Percentiles rank a stretch among this genome's conserved stretches.
Conservation (phyloP, 2,888 invertebrate species). For the Biston stratarius region DNA sequence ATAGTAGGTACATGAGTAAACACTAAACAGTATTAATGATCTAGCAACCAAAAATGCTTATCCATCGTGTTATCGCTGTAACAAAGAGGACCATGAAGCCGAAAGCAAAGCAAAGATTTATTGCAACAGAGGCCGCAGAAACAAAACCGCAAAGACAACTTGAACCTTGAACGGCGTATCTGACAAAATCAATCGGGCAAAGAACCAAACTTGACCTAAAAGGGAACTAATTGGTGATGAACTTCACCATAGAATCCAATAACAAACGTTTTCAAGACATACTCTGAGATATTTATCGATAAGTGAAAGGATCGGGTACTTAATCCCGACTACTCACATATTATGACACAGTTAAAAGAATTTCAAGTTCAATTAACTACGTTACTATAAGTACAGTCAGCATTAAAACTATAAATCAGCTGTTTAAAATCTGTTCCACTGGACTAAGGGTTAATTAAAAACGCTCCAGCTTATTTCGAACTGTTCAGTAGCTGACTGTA, state of each 20-base stretch:
- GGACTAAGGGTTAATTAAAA: slow-evolving; percentile 24
- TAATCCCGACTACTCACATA: slow-evolving; percentile 29
- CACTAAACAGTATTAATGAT: slow-evolving; percentile 69
- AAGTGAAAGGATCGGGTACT: slow-evolving; percentile 40
- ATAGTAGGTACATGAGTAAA: slow-evolving; percentile 50
- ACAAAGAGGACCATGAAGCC: slow-evolving; percentile 81
- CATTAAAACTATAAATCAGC: slow-evolving; percentile 24
- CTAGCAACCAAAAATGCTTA: slow-evolving; percentile 72
- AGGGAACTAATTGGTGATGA: slow-evolving; percentile 72
- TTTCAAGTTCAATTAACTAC: slow-evolving; percentile 36
- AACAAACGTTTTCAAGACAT: slow-evolving; percentile 7
- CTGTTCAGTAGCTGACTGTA: slow-evolving; percentile 25
- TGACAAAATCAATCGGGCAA: slow-evolving; percentile 85
- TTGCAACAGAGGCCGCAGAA: slow-evolving; percentile 84
- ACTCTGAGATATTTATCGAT: slow-evolving; percentile 25
- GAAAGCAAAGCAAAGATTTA: slow-evolving; percentile 79
- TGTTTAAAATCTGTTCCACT: slow-evolving; percentile 22
- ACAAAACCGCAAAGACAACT: slow-evolving; percentile 85
- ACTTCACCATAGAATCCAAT: slow-evolving; percentile 35
- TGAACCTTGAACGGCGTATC: slow-evolving; percentile 83
- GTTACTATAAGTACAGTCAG: slow-evolving; percentile 22
- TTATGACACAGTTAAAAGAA: slow-evolving; percentile 38
- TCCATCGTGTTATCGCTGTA: slow-evolving; percentile 79
- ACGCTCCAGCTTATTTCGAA: slow-evolving; percentile 10
- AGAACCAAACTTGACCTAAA: slow-evolving; percentile 83